A percentile compares a stretch with the other conserved stretches of the same genome.
phyloP scores from a whole-genome alignment of 2,797 vertebrate species.

The Silurus lanzhouensis region DNA sequence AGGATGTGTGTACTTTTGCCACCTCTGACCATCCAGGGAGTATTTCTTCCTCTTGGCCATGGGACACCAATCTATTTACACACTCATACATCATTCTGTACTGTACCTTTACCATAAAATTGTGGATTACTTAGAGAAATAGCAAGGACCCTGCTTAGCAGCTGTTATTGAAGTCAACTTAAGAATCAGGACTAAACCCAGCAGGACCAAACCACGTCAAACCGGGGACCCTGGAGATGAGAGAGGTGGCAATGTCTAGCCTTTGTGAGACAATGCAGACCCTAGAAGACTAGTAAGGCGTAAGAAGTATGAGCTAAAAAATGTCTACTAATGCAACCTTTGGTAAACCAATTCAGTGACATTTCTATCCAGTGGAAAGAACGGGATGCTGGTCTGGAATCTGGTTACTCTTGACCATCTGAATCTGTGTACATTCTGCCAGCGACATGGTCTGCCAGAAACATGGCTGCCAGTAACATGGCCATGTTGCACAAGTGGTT shows the following conservation, averaged over 20 bases:
- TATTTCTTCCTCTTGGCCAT: no score
- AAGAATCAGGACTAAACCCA: no score
- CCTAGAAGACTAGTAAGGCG: background rate
- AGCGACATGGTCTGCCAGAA: background rate
- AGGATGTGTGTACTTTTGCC: no score
- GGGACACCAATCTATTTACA: no score
- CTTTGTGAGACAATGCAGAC: background rate
- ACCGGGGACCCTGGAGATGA: background rate
- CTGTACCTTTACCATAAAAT: no score
- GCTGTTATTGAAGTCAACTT: no score
- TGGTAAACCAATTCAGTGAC: background rate
- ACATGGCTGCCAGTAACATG: background rate
- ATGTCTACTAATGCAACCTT: background rate
- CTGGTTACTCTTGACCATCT: background rate
- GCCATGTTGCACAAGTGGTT: background rate
- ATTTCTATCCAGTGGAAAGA: background rate
- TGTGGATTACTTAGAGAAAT: no score
- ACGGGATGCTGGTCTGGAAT: background rate
- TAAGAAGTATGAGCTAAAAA: background rate
- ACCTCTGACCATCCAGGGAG: no score
- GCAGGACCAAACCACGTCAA: background rate
- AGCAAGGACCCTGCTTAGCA: no score
- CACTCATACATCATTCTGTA: no score
- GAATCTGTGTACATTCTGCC: background rate
- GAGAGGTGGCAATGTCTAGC: background rate